Percentiles rank a stretch among this genome's conserved stretches.
Conservation (phyloP, 2,888 invertebrate species). For the Cephus rjabovi region DNA sequence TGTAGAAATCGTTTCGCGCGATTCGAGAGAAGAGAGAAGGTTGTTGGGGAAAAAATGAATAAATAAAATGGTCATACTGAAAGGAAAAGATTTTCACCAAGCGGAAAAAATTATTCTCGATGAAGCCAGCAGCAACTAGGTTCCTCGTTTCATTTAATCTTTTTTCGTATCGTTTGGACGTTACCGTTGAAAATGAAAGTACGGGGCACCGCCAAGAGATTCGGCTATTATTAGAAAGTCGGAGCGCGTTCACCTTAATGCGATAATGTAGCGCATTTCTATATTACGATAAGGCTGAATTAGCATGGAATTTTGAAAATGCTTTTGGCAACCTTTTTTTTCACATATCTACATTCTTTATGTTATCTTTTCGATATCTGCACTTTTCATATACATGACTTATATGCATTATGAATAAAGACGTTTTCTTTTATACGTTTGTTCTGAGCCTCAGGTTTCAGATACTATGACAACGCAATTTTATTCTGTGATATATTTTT, state of each 20-base stretch:
- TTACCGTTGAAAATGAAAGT: constrained; percentile 13
- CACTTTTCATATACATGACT: not conserved
- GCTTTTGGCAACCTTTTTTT: not conserved
- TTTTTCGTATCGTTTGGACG: not conserved
- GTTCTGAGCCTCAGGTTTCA: too few relatives aligned
- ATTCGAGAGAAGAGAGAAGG: not conserved
- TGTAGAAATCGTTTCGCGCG: not conserved
- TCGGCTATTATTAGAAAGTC: constrained; percentile 24
- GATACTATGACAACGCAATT: too few relatives aligned
- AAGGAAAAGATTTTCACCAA: not conserved
- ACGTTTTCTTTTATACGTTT: too few relatives aligned
- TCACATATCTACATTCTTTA: not conserved
- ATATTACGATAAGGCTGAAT: not conserved
- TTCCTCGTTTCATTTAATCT: not conserved
- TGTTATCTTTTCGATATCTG: not conserved
- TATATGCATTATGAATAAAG: too few relatives aligned
- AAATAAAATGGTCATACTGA: not conserved
- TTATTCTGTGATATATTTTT: too few relatives aligned
- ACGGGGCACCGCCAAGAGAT: constrained; percentile 13
- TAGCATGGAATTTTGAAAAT: not conserved
- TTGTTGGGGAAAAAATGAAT: not conserved
- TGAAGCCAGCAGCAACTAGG: not conserved
- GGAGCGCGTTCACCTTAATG: not conserved
- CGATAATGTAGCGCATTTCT: not conserved
- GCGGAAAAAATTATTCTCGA: not conserved